These are phyloP conservation scores for Watsonalla cultraria DNA, from an alignment of 2,888 invertebrate species.

Conservation along the genomic window DNA sequence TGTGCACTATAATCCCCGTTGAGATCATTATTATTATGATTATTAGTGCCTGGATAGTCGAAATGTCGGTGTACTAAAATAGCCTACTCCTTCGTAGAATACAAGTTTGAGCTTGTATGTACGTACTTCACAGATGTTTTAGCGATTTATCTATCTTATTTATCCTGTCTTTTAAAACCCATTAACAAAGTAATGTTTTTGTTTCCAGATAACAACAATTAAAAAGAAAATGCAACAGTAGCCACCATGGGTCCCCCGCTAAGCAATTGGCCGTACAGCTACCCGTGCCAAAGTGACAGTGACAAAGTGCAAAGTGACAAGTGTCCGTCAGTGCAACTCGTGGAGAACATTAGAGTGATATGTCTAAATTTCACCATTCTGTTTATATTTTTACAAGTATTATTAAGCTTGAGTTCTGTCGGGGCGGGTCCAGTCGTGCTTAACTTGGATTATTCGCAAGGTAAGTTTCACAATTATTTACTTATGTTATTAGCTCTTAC, in stretches of 20 bases:
- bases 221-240: slow-evolving; percentile 35
- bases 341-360: slow-evolving; percentile 45
- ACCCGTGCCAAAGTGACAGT: slow-evolving; percentile 20
- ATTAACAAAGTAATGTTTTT: slow-evolving; percentile 13
- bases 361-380: slow-evolving; percentile 54
- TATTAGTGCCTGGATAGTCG: too few species aligned
- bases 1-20: too few species aligned
- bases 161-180: too few species aligned
- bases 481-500: not conserved
- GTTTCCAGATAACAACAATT: slow-evolving; percentile 39
- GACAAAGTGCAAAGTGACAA: slow-evolving; percentile 31
- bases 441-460: slow-evolving; percentile 68
- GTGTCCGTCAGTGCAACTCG: slow-evolving; percentile 35
- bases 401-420: slow-evolving; percentile 47
- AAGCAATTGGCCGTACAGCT: slow-evolving; percentile 54
- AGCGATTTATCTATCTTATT: too few species aligned
- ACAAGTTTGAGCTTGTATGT: too few species aligned
- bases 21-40: too few species aligned
- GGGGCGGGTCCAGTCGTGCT: slow-evolving; percentile 61
- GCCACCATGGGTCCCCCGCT: slow-evolving; percentile 55
- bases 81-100: too few species aligned
- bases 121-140: too few species aligned
- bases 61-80: too few species aligned
- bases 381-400: slow-evolving; percentile 49
- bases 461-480: slow-evolving; percentile 28